Conservation (phyloP, 1,140 invertebrate species). For the Halictus rubicundus region DNA sequence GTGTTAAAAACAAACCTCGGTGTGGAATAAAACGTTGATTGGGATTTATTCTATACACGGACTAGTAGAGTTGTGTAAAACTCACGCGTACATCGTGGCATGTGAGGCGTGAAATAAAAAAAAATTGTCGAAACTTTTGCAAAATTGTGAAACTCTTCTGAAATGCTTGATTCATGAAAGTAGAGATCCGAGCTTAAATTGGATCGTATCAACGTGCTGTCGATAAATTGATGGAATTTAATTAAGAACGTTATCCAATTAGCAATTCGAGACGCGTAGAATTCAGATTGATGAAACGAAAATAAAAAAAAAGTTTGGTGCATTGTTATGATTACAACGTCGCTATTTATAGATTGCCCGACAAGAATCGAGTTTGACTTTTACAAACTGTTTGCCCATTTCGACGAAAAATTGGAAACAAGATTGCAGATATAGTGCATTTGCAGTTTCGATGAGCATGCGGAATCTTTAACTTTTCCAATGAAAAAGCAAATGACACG, state of each 20-base stretch:
- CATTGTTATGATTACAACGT: neutral
- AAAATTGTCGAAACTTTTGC: constrained; percentile 9
- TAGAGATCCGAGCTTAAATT: neutral
- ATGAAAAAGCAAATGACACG: neutral
- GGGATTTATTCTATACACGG: constrained; percentile 22
- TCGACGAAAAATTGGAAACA: neutral
- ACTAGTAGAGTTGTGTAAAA: neutral
- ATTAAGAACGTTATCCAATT: constrained; percentile 61
- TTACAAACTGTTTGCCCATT: neutral
- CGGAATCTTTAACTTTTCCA: neutral
- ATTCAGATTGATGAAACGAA: constrained; percentile 26
- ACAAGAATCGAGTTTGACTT: neutral
- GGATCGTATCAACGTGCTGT: neutral
- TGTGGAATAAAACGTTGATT: neutral
- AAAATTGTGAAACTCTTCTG: constrained; percentile 11
- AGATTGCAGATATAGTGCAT: neutral
- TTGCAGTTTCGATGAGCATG: constrained; percentile 1
- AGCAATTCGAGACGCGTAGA: constrained; percentile 26
- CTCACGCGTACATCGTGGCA: too few relatives aligned
- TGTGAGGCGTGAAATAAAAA: neutral
- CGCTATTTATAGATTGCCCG: neutral
- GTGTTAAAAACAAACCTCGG: too few relatives aligned
- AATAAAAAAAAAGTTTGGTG: neutral
- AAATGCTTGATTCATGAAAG: neutral
- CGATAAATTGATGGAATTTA: constrained; percentile 46